phyloP scores from a whole-genome alignment of 2,888 invertebrate genomes.

The Drosophila kanekoi region DNA sequence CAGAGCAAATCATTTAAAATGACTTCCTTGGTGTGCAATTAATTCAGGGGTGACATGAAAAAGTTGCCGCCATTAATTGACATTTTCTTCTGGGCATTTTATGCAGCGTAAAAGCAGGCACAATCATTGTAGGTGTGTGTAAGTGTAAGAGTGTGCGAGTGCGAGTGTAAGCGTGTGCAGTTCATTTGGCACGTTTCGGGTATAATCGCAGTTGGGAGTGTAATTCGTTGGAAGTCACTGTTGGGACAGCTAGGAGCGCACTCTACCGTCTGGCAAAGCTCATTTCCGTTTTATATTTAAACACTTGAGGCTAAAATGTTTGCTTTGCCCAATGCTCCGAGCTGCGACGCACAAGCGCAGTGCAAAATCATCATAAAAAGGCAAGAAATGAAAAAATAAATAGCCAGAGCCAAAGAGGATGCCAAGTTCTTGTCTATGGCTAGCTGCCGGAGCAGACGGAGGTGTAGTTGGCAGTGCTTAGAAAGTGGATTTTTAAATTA shows the following conservation, averaged over 20 bases:
- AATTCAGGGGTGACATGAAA: conserved; percentile 39
- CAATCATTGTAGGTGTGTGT: background rate
- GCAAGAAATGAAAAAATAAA: conserved; percentile 76
- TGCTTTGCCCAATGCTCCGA: conserved; percentile 63
- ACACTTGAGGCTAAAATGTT: conserved; percentile 80
- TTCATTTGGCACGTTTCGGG: conserved; percentile 68
- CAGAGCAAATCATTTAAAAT: conserved; percentile 26
- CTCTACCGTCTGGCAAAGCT: conserved; percentile 58
- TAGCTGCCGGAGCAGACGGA: conserved; percentile 16
- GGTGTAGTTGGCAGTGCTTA: conserved; percentile 59
- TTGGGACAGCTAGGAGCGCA: conserved; percentile 15
- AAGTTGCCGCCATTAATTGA: conserved; percentile 76
- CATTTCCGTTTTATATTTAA: conserved; percentile 80
- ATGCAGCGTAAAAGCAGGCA: background rate
- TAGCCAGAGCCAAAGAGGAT: conserved; percentile 23
- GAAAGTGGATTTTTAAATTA: conserved; percentile 81
- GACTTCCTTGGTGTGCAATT: conserved; percentile 46
- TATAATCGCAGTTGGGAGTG: conserved; percentile 45
- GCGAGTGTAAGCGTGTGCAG: conserved; percentile 32
- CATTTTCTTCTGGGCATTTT: conserved; percentile 45
- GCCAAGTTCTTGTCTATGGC: conserved; percentile 24
- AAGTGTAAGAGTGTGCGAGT: conserved; percentile 22
- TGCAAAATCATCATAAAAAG: conserved; percentile 74
- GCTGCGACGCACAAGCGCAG: conserved; percentile 33
- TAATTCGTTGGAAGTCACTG: conserved; percentile 46